phyloP scores from a whole-genome alignment of 2,888 invertebrate species.

The Willowsia nigromaculata region DNA sequence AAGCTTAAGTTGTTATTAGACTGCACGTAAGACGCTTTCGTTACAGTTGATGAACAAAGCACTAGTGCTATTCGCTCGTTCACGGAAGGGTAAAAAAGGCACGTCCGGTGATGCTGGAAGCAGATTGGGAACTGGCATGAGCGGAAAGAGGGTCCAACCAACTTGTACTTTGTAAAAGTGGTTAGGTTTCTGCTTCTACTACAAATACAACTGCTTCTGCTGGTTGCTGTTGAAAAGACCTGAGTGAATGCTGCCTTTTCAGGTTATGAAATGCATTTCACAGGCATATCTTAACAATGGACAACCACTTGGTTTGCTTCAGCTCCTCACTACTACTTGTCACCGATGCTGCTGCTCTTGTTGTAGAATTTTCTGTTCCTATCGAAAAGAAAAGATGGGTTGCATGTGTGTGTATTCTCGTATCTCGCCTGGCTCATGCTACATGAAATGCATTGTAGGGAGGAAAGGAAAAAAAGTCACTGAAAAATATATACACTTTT shows the following conservation, averaged over 20 bases:
- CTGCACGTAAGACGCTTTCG: conserved; percentile 41
- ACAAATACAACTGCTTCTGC: neutral
- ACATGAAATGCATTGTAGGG: neutral
- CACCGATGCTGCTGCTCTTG: neutral
- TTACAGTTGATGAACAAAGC: conserved; percentile 66
- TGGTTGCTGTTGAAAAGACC: neutral
- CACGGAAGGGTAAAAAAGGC: conserved; percentile 72
- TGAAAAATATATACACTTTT: neutral
- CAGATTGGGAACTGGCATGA: conserved; percentile 69
- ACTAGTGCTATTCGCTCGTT: neutral
- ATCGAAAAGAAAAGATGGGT: neutral
- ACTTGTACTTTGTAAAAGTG: conserved; percentile 55
- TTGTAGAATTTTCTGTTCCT: neutral
- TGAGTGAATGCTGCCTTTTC: neutral
- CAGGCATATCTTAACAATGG: conserved; percentile 43
- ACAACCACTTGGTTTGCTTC: conserved; percentile 62
- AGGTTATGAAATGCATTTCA: neutral
- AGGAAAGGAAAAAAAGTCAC: neutral
- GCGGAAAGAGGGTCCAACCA: conserved; percentile 70
- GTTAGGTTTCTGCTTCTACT: neutral
- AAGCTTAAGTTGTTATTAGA: neutral
- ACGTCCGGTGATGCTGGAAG: conserved; percentile 72
- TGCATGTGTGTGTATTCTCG: neutral
- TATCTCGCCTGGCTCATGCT: neutral
- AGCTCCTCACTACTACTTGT: neutral